These are phyloP conservation scores for Etheostoma nigrum DNA, from an alignment of 2,797 vertebrate genomes.

Conservation along the genomic window DNA sequence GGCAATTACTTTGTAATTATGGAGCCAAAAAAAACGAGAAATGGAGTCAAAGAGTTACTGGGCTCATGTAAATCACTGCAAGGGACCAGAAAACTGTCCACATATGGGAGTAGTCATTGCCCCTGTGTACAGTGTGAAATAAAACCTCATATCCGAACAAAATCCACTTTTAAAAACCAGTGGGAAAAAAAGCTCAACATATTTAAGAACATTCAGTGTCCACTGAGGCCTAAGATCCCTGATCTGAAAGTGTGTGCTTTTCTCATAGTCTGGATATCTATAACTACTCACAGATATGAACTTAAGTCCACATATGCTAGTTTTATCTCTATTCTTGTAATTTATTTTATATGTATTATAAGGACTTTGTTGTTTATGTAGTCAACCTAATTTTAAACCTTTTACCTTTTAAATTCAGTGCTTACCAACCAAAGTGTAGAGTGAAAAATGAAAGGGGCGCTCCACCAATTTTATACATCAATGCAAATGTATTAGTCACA, in stretches of 20 bases:
- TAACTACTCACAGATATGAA: too few species aligned
- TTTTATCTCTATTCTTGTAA: too few species aligned
- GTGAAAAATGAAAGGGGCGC: not conserved
- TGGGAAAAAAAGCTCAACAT: not conserved
- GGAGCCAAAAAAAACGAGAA: slow-evolving; percentile 66
- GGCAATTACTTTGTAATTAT: slow-evolving; percentile 77
- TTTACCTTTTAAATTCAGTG: too few species aligned
- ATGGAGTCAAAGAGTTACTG: slow-evolving; percentile 51
- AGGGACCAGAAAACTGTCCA: slow-evolving; percentile 17
- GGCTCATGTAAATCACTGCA: slow-evolving; percentile 31
- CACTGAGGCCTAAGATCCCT: not conserved
- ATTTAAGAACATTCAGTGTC: not conserved
- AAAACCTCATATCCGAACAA: not conserved
- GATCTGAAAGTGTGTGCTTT: not conserved
- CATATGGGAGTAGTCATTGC: not conserved
- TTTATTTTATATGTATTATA: too few species aligned
- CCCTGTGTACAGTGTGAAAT: not conserved
- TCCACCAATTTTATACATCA: not conserved
- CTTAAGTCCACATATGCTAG: too few species aligned
- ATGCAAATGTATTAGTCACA: not conserved
- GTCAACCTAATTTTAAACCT: too few species aligned
- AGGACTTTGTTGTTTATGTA: too few species aligned
- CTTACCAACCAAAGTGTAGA: not conserved
- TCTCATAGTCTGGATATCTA: too few species aligned
- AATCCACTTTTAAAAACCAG: not conserved